phyloP scores from a whole-genome alignment of 2,797 vertebrate genomes.

The Silurus lanzhouensis region DNA sequence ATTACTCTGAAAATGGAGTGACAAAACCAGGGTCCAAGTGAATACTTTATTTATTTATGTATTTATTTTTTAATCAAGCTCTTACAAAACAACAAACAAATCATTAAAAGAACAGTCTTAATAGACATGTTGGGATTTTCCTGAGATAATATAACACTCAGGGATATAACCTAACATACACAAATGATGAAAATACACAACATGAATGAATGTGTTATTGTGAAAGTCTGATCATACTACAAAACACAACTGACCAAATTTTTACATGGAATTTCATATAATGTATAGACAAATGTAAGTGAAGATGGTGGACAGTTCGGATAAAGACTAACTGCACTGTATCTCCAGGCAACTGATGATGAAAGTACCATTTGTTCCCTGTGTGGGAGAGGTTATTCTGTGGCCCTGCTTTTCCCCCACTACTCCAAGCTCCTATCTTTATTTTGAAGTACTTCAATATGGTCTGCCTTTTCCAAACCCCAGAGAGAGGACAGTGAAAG shows the following conservation, averaged over 20 bases:
- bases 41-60: conserved; percentile 31
- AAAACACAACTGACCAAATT: not conserved
- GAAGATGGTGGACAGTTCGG: not conserved
- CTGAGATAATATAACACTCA: not conserved
- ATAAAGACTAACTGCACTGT: not conserved
- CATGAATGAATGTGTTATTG: no score
- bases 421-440: conserved; percentile 17
- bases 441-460: conserved; percentile 26
- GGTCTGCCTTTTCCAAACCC: conserved; percentile 18
- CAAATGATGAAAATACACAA: not conserved
- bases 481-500: not conserved
- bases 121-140: not conserved
- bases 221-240: not conserved
- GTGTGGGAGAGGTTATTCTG: conserved; percentile 57
- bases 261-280: not conserved
- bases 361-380: conserved; percentile 48
- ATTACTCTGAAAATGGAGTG: conserved; percentile 54
- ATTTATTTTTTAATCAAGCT: conserved; percentile 30
- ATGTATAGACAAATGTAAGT: not conserved
- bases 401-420: conserved; percentile 36
- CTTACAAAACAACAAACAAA: conserved; percentile 15
- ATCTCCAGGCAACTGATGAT: conserved; percentile 22
- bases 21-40: conserved; percentile 51
- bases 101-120: conserved; percentile 49
- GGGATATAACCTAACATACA: not conserved